These are phyloP conservation scores for Pica pica DNA, from an alignment of 2,113 vertebrate genomes.

Conservation along the genomic window DNA sequence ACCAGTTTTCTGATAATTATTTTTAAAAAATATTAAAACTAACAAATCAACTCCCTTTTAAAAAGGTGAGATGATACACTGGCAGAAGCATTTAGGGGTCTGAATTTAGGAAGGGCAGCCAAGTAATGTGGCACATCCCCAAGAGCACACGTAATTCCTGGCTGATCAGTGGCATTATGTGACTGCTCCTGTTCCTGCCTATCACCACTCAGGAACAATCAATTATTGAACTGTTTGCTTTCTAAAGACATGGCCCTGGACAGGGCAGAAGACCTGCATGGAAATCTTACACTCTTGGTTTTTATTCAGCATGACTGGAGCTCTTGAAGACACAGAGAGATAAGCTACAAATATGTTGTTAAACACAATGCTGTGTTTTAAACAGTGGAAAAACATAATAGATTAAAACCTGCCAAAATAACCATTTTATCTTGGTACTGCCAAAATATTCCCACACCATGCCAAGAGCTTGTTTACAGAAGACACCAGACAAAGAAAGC, in stretches of 20 bases:
- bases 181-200: conserved; percentile 15
- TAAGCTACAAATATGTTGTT: neutral
- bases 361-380: neutral
- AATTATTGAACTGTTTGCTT: neutral
- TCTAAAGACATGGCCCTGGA: neutral
- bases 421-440: neutral
- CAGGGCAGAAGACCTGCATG: neutral
- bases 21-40: neutral
- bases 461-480: neutral
- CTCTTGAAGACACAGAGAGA: neutral
- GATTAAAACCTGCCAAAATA: neutral
- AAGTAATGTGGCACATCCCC: conserved; percentile 1
- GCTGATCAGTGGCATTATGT: neutral
- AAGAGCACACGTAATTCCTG: neutral
- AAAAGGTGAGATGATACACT: neutral
- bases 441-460: neutral
- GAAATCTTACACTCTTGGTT: neutral
- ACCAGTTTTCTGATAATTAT: neutral
- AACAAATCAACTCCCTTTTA: neutral
- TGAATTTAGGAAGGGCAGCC: conserved; percentile 12
- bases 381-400: neutral
- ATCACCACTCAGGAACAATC: neutral
- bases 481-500: neutral
- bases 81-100: neutral
- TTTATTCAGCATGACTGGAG: neutral